These are phyloP conservation scores for Drosophila kanapiae DNA, from an alignment of 1,140 invertebrate genomes.

Conservation along the genomic window DNA sequence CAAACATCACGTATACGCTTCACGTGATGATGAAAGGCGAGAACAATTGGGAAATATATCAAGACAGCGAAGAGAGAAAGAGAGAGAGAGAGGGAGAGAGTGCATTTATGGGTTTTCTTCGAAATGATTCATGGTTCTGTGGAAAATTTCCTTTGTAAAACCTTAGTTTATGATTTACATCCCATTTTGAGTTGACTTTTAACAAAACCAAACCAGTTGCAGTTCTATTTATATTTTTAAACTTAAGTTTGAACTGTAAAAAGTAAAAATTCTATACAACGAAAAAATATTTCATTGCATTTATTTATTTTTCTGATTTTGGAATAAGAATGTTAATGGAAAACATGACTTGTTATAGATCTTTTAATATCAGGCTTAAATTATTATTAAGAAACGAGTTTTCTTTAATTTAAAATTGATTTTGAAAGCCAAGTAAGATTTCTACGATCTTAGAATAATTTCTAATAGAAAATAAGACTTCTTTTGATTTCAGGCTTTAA, in stretches of 20 bases:
- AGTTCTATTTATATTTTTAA: neutral
- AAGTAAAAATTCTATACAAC: neutral
- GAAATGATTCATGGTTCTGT: slow-evolving; percentile 41
- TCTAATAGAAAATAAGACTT: too few relatives aligned
- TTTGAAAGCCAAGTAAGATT: too few relatives aligned
- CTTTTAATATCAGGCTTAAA: neutral
- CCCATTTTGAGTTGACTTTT: slow-evolving; percentile 4
- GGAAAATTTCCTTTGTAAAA: slow-evolving; percentile 29
- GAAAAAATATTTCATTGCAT: neutral
- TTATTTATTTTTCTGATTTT: neutral
- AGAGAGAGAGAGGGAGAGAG: slow-evolving; percentile 1
- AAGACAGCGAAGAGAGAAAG: neutral
- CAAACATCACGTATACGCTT: slow-evolving; percentile 61
- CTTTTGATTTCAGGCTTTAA: too few relatives aligned
- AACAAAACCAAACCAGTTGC: neutral
- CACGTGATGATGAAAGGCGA: slow-evolving; percentile 42
- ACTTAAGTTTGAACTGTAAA: neutral
- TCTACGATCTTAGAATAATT: too few relatives aligned
- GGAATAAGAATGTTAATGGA: too few relatives aligned
- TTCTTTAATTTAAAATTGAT: too few relatives aligned
- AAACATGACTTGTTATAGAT: neutral
- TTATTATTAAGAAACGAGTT: neutral
- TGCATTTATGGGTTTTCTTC: slow-evolving; percentile 34
- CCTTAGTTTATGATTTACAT: slow-evolving; percentile 8
- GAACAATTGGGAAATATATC: slow-evolving; percentile 22